Evolutionary conservation across 2,113 vertebrate species (phyloP), one percentile per base, ranked within the genome.

Genomic region (Dasypus novemcinctus): DNA sequence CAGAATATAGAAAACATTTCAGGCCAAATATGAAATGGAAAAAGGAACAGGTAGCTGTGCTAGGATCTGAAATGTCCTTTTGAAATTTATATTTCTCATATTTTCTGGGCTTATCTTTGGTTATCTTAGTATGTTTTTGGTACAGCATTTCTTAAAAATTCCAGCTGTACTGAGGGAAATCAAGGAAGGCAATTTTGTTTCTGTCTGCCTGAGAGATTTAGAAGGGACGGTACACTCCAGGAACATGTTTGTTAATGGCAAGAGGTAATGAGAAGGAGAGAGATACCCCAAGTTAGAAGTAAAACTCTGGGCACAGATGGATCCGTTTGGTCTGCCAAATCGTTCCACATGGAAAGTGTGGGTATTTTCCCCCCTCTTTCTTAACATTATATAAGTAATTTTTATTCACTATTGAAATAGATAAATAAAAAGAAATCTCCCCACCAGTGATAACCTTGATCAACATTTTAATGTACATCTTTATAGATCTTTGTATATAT

Each of bases 71-170:
- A 80, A 90, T 8, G 38, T 63, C 38, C 33, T 69, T 68, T 57
- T 71, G 33, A 33, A 91, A 87, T 43, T n/a, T 29, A 31, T 41
- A 13, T 68, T 86, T 92, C 84, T 89, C 46, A 13, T 75, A 54
- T 57, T 91, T 88, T 66, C 84, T 38, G 75, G 54, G 14, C 54
- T 80, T 61, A 52, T 46, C 41, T 52, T 68, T 1, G 0, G 29
- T 94, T 69, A 84, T 68, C 41, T 90, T 75, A 15, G 23, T 31
- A 74, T 46, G 25, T 80, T 78, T 72, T 78, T 72, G 33, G 54
- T 54, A 66, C 36, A 76, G 33, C 79, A 7, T 61, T 87, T 94
- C 94, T 84, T n/a, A 18, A 33, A 90, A 92, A 94, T 90, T 78
- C 49, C 76, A 90, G 36, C 31, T 54, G 4, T 54, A 38, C 29